A percentile compares a stretch with the other conserved stretches of the same genome.
phyloP scores from a whole-genome alignment of 2,888 invertebrate species.

The Bombyx huttoni region DNA sequence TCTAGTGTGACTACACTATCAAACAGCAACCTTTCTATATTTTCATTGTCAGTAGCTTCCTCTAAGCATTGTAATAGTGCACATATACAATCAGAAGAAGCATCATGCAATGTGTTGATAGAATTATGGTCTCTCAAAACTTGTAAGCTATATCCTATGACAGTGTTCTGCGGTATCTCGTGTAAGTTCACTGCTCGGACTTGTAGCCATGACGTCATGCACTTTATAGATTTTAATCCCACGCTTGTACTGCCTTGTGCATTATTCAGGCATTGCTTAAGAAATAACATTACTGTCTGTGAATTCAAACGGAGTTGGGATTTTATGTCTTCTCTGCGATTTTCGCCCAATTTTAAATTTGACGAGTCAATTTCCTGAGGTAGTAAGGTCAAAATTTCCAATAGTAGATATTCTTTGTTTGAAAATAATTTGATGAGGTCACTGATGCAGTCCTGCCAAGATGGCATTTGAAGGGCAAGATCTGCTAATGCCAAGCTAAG shows the following conservation, averaged over 20 bases:
- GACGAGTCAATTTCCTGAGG: slow-evolving; percentile 95
- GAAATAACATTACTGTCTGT: slow-evolving; percentile 82
- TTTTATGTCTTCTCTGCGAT: slow-evolving; percentile 88
- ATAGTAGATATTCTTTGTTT: slow-evolving; percentile 80
- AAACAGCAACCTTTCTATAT: slow-evolving; percentile 85
- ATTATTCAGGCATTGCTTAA: slow-evolving; percentile 82
- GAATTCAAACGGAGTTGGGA: slow-evolving; percentile 84
- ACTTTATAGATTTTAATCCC: slow-evolving; percentile 82
- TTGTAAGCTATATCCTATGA: slow-evolving; percentile 81
- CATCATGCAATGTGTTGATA: slow-evolving; percentile 82
- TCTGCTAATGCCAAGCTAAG: slow-evolving; percentile 94
- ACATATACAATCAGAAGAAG: slow-evolving; percentile 92
- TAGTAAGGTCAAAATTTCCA: slow-evolving; percentile 93
- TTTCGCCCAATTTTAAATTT: slow-evolving; percentile 88
- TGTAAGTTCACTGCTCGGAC: slow-evolving; percentile 85
- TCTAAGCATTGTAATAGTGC: slow-evolving; percentile 87
- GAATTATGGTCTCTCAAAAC: slow-evolving; percentile 75
- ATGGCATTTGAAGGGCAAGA: slow-evolving; percentile 91
- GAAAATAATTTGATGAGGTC: slow-evolving; percentile 87
- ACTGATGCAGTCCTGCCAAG: slow-evolving; percentile 91
- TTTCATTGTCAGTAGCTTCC: slow-evolving; percentile 79
- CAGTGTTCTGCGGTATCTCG: slow-evolving; percentile 79
- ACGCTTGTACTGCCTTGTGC: slow-evolving; percentile 76
- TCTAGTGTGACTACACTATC: slow-evolving; percentile 85
- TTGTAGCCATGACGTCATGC: slow-evolving; percentile 93